Percentiles rank a stretch among this genome's conserved stretches.
phyloP scores from a whole-genome alignment of 2,888 invertebrate species.

The Unio pictorum region DNA sequence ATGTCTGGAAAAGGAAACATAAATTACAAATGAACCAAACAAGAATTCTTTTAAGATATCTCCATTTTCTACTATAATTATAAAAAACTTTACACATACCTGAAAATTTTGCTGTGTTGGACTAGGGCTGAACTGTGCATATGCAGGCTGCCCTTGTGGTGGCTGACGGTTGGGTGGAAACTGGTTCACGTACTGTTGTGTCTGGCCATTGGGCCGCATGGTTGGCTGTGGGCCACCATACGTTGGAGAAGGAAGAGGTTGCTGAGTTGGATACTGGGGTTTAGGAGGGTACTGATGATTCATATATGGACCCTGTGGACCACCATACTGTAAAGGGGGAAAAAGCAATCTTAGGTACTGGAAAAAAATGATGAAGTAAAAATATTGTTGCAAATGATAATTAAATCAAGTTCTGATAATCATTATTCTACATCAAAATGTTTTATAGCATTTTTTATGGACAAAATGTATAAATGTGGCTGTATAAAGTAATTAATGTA shows the following conservation, averaged over 20 bases:
- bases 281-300: slow-evolving; percentile 58
- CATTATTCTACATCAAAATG: too few species aligned
- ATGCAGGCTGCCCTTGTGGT: slow-evolving; percentile 46
- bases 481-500: too few species aligned
- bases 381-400: background rate
- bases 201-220: slow-evolving; percentile 61
- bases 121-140: slow-evolving; percentile 40
- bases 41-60: too few species aligned
- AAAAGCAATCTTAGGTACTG: too few species aligned
- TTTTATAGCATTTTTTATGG: too few species aligned
- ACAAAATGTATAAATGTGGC: too few species aligned
- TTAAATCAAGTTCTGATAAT: too few species aligned
- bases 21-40: too few species aligned
- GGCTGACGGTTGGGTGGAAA: slow-evolving; percentile 47
- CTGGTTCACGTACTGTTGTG: slow-evolving; percentile 61
- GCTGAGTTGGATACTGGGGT: slow-evolving; percentile 65
- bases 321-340: slow-evolving; percentile 36
- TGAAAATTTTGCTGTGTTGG: slow-evolving; percentile 50
- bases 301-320: slow-evolving; percentile 38
- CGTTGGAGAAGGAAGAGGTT: slow-evolving; percentile 66
- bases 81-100: slow-evolving; percentile 22
- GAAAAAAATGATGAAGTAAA: background rate
- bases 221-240: slow-evolving; percentile 56
- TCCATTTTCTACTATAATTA: too few species aligned
- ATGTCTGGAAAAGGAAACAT: too few species aligned